Evolutionary conservation across 1,140 invertebrate species (phyloP).

Genomic region (Lasaia peninsularis): DNA sequence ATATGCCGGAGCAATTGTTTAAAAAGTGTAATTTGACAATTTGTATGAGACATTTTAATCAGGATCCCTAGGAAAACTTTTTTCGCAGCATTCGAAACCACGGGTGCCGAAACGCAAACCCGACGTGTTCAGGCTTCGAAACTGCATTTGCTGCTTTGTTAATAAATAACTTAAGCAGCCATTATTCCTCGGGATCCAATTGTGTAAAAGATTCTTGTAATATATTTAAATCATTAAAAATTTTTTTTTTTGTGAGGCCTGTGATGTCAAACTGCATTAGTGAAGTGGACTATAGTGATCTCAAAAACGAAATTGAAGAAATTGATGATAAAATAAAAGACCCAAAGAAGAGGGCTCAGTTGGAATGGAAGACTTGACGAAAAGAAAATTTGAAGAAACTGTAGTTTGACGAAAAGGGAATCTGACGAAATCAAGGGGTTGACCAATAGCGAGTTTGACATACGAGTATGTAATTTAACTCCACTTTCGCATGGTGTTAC

Average conservation of each 20-base stretch:
- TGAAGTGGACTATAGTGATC: not conserved
- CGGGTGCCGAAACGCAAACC: slow-evolving; percentile 20
- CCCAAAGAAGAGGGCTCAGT: not conserved
- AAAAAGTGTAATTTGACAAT: slow-evolving; percentile 20
- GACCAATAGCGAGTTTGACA: too few species aligned
- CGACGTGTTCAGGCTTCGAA: slow-evolving; percentile 25
- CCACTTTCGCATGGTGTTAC: too few species aligned
- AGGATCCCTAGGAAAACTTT: slow-evolving; percentile 29
- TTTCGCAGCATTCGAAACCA: slow-evolving; percentile 28
- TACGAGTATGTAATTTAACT: too few species aligned
- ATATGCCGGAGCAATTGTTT: not conserved
- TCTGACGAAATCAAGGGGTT: too few species aligned
- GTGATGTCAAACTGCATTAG: not conserved
- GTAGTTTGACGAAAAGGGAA: too few species aligned
- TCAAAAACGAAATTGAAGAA: not conserved
- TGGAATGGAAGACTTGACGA: too few species aligned
- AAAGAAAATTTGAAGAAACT: too few species aligned
- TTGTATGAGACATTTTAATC: slow-evolving; percentile 27
- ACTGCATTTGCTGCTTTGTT: slow-evolving; percentile 16
- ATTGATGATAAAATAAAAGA: not conserved
- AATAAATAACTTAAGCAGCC: slow-evolving; percentile 20
- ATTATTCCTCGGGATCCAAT: slow-evolving; percentile 17
- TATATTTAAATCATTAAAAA: not conserved
- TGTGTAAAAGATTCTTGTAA: slow-evolving; percentile 18
- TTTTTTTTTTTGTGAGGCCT: not conserved